Evolutionary conservation across 2,113 vertebrate species (phyloP), one percentile per base, ranked within the genome.

Genomic region (Piliocolobus tephrosceles): DNA sequence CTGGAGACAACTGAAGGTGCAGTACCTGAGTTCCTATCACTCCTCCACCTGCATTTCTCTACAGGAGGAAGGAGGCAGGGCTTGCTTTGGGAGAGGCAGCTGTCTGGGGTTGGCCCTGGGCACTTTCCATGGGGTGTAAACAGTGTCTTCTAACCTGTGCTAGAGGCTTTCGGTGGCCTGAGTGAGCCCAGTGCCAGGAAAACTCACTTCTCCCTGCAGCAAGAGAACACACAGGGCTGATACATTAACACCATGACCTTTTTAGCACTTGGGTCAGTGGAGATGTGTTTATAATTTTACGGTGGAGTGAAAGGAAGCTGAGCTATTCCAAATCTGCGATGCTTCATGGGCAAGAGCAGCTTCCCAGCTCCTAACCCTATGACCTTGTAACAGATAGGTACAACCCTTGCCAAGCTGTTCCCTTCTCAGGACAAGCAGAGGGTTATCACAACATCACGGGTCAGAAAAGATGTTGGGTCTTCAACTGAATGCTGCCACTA

Each of bases 401-500:
- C 55, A 32, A 0, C 30, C n/a, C 25, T 20, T 35, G 38, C 35
- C 20, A 16, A 22, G 70, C 14, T 1, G 0, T 8, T 50, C 25
- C 2, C 22, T 55, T 82, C 72, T 72, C 16, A 12, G 57, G 70
- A 68, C 32, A 73, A 55, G 84, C 75, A 57, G 45, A 38, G 11
- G 32, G 32, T 22, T 2, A 57, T 11, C n/a, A 38, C 6, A 8
- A 38, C 5, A 6, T 17, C 5, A 0, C 5, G 10, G 47, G 43
- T 0, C 64, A 66, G 20, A 66, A 55, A 47, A 18, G 6, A 32
- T 6, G 61, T 2, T 6, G 12, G 75, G 25, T 73, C 5, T 8
- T 38, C n/a, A 38, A 58, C 8, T 87, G 70, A 58, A 45, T 1
- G 16, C 23, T 20, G 32, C 25, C 55, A 38, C 70, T 70, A 40